Conservation (phyloP, 2,113 vertebrate genomes). For the Melanocharis versteri region DNA sequence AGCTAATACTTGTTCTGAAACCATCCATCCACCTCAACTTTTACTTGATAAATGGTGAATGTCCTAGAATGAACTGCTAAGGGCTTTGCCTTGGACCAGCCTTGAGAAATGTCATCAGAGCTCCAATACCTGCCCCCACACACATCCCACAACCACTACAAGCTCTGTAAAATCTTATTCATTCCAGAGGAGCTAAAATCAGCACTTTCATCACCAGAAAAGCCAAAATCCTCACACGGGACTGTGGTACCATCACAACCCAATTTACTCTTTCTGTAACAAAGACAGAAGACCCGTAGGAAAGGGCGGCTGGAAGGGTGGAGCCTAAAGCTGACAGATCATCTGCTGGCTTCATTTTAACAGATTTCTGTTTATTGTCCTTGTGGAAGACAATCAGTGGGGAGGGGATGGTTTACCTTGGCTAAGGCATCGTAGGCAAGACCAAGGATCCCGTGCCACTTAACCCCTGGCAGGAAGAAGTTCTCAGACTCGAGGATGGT, state of each 20-base stretch:
- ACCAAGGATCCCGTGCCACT: constrained; percentile 96
- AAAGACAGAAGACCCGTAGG: neutral
- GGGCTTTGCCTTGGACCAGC: neutral
- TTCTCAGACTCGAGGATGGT: constrained; percentile 87
- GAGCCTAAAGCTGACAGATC: neutral
- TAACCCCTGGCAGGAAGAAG: constrained; percentile 89
- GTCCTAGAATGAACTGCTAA: neutral
- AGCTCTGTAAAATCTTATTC: neutral
- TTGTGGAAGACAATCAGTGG: neutral
- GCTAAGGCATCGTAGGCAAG: constrained; percentile 87
- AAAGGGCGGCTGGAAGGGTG: neutral
- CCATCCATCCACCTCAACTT: neutral
- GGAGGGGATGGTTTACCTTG: constrained; percentile 77
- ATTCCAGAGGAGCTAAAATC: neutral
- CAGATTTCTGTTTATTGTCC: neutral
- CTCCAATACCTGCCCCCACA: neutral
- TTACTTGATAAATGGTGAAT: neutral
- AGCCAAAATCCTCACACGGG: neutral
- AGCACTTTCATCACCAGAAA: neutral
- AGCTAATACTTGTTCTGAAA: neutral
- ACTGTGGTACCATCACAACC: neutral
- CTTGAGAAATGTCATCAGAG: neutral
- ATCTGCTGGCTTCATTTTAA: neutral
- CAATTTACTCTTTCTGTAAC: neutral
- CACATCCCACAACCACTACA: neutral